These are phyloP conservation scores for Cryptomyrus ogoouensis DNA, from an alignment of 2,113 vertebrate genomes.

Conservation along the genomic window DNA sequence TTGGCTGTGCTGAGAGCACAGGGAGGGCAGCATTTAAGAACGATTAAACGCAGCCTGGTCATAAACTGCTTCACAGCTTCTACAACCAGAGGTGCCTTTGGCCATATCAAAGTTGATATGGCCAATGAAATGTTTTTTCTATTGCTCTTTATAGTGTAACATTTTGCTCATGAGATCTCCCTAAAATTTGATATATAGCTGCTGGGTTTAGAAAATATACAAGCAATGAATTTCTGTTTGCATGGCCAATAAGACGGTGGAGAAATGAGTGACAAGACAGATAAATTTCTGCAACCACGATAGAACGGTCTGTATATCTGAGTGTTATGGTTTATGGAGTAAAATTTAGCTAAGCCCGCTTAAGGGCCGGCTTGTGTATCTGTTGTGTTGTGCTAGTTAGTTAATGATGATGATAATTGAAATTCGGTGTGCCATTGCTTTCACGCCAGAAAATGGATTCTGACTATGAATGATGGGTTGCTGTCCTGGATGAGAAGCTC, in stretches of 20 bases:
- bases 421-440: background rate
- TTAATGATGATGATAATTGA: background rate
- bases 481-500: background rate
- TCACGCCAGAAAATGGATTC: background rate
- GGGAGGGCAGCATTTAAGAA: constrained; percentile 4
- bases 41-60: background rate
- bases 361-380: background rate
- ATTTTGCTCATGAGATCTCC: background rate
- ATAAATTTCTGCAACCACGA: background rate
- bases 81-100: background rate
- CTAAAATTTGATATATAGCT: background rate
- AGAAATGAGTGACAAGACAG: background rate
- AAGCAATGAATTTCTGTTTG: background rate
- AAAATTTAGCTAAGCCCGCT: background rate
- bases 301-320: background rate
- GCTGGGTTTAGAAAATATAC: background rate
- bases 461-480: background rate
- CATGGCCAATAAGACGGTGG: background rate
- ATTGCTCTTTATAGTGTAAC: background rate
- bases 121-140: background rate
- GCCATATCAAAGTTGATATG: background rate
- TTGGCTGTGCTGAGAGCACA: constrained; percentile 19
- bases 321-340: background rate
- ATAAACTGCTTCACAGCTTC: background rate
- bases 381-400: background rate